These are phyloP conservation scores for Actinia equina DNA, from an alignment of 64 coral and sea anemone genomes.

Conservation along the genomic window DNA sequence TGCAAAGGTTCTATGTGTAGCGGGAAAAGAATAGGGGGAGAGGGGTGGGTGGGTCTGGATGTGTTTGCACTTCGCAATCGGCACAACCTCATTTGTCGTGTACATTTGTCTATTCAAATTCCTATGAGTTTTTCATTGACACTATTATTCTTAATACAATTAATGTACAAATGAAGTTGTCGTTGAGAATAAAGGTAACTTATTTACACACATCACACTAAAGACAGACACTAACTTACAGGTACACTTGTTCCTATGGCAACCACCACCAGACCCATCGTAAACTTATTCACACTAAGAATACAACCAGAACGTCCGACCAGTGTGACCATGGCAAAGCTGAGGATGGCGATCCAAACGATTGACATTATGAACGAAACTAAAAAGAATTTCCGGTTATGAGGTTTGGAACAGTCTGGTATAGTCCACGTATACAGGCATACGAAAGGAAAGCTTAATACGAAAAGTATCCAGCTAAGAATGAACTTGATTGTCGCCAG, in stretches of 20 bases:
- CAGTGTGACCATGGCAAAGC: conserved; percentile 95
- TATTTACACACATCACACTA: background rate
- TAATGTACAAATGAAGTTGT: too few relatives aligned
- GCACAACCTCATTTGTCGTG: too few relatives aligned
- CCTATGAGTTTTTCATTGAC: too few relatives aligned
- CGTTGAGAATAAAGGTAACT: too few relatives aligned
- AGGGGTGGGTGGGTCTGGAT: too few relatives aligned
- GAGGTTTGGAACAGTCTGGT: conserved; percentile 85
- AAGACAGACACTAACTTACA: conserved; percentile 45
- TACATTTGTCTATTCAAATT: too few relatives aligned
- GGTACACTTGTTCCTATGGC: conserved; percentile 98
- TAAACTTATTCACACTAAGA: conserved; percentile 95
- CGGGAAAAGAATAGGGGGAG: too few relatives aligned
- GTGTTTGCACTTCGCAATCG: too few relatives aligned
- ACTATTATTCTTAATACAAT: too few relatives aligned
- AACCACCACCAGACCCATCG: conserved; percentile 92
- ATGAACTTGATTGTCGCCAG: conserved; percentile 34
- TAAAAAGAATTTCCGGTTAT: conserved; percentile 94
- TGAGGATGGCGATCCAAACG: conserved; percentile 95
- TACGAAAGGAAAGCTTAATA: conserved; percentile 89
- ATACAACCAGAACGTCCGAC: conserved; percentile 96
- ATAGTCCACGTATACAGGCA: conserved; percentile 97
- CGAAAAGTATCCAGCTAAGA: conserved; percentile 79
- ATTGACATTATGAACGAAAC: conserved; percentile 92
- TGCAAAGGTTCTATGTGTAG: too few relatives aligned